Evolutionary conservation across 2,888 invertebrate species (phyloP).

Genomic region (Xanthostigma xanthostigma): DNA sequence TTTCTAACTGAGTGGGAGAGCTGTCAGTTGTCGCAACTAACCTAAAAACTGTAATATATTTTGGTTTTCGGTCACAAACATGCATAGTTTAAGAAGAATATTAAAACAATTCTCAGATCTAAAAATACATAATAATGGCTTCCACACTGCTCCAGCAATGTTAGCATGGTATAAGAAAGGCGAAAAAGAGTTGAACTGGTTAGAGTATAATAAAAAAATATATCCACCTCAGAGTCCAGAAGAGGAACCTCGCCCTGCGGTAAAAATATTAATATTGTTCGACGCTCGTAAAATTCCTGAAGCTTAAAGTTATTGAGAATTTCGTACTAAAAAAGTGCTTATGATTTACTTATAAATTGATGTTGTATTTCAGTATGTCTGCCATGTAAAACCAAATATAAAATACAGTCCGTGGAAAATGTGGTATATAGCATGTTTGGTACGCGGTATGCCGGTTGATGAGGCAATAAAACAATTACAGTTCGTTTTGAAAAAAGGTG

Average conservation of each 20-base stretch:
- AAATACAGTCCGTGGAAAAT: constrained; percentile 86
- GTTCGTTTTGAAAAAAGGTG: constrained; percentile 70
- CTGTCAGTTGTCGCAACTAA: too few relatives aligned
- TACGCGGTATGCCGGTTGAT: constrained; percentile 85
- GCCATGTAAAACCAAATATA: constrained; percentile 68
- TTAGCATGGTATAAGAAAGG: constrained; percentile 20
- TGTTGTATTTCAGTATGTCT: constrained; percentile 57
- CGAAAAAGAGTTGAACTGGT: constrained; percentile 37
- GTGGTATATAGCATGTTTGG: constrained; percentile 79
- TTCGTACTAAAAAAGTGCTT: not conserved
- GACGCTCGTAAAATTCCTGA: not conserved
- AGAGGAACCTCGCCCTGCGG: constrained; percentile 70
- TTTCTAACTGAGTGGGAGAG: too few relatives aligned
- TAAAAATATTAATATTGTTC: constrained; percentile 32
- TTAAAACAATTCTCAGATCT: too few relatives aligned
- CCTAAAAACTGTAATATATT: too few relatives aligned
- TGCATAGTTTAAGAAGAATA: too few relatives aligned
- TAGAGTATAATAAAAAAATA: constrained; percentile 54
- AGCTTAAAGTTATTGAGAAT: not conserved
- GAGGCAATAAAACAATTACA: constrained; percentile 85
- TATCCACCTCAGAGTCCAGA: constrained; percentile 62
- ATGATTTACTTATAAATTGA: not conserved
- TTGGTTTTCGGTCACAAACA: too few relatives aligned
- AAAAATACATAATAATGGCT: too few relatives aligned
- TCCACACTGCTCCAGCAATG: too few relatives aligned